Evolutionary conservation across 2,888 invertebrate species (phyloP).

Genomic region (Cenopis cana): DNA sequence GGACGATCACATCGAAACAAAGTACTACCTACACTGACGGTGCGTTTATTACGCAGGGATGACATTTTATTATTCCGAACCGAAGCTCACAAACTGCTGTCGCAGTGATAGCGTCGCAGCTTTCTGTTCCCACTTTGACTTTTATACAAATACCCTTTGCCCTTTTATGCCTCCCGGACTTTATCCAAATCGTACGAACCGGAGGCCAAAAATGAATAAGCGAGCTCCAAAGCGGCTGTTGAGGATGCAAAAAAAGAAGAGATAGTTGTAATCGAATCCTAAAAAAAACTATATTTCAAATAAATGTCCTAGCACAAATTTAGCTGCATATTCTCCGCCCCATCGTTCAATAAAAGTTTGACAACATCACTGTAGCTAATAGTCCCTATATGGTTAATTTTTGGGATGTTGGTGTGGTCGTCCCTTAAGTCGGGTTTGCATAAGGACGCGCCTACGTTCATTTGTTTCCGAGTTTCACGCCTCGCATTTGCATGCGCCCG

Average conservation of each 20-base stretch:
- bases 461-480: conserved; percentile 14
- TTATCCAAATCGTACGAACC: no score
- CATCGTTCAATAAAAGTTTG: no score
- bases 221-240: no score
- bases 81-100: not conserved
- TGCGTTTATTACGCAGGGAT: not conserved
- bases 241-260: no score
- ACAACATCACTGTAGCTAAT: not conserved
- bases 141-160: no score
- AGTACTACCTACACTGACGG: not conserved
- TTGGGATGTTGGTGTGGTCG: not conserved
- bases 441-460: conserved; percentile 18
- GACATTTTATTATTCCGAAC: no score
- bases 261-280: no score
- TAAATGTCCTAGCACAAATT: no score
- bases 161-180: no score
- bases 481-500: conserved; percentile 5
- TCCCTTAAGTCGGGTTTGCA: not conserved
- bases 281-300: no score
- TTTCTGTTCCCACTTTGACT: not conserved
- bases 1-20: not conserved
- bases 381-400: not conserved
- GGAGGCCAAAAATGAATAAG: no score
- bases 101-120: not conserved
- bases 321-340: no score